Conservation (phyloP, 2,113 vertebrate species). For the Turdus rufiventris region DNA sequence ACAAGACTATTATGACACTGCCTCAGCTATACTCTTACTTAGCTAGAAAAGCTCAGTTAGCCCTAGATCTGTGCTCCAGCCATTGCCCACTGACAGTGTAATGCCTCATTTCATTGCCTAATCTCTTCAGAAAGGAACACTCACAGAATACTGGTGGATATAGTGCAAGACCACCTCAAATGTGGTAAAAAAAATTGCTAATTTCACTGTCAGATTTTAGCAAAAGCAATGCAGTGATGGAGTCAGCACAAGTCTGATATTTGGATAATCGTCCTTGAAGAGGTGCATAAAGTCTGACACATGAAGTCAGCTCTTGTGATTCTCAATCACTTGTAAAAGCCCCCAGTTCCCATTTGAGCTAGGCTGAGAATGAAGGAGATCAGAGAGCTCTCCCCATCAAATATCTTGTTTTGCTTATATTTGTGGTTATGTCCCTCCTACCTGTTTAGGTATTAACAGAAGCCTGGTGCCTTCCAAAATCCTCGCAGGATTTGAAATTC, state of each 20-base stretch:
- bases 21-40: background rate
- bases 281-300: background rate
- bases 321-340: background rate
- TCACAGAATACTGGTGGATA: background rate
- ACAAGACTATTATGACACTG: background rate
- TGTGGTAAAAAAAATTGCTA: accelerated
- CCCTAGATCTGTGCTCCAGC: background rate
- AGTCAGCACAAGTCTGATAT: background rate
- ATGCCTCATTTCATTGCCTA: accelerated
- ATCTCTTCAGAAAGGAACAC: background rate
- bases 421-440: background rate
- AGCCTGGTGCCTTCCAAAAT: background rate
- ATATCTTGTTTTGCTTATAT: background rate
- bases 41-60: background rate
- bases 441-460: background rate
- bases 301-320: background rate
- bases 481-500: background rate
- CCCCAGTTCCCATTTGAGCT: background rate
- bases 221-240: accelerated
- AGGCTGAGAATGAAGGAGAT: background rate
- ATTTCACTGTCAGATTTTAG: background rate
- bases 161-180: background rate
- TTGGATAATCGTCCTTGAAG: background rate
- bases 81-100: accelerated
- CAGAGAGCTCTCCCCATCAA: background rate